Conservation (phyloP, 2,888 invertebrate genomes). For the Neria commutata region DNA sequence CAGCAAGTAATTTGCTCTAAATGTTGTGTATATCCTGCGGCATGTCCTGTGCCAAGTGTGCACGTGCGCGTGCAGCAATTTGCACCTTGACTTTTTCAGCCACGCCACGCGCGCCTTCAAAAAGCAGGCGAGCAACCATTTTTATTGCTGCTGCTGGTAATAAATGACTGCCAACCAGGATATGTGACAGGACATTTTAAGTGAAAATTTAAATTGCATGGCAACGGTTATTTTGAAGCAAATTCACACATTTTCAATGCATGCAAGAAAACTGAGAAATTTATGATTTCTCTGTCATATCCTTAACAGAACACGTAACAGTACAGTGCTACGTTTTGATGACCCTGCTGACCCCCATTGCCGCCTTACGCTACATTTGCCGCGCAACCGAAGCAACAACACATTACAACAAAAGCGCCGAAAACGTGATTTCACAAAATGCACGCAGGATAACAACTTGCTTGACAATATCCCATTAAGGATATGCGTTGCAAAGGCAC, state of each 20-base stretch:
- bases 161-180: not conserved
- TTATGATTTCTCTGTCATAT: not conserved
- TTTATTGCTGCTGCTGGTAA: not conserved
- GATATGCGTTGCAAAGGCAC: not conserved
- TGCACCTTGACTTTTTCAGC: slow-evolving; percentile 45
- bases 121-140: not conserved
- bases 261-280: not conserved
- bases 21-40: slow-evolving; percentile 22
- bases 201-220: not conserved
- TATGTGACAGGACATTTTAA: not conserved
- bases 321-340: not conserved
- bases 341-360: not conserved
- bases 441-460: slow-evolving; percentile 4
- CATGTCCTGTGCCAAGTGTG: slow-evolving; percentile 19
- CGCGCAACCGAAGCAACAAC: not conserved
- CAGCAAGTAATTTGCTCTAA: not conserved
- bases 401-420: not conserved
- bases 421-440: slow-evolving; percentile 5
- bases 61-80: slow-evolving; percentile 35
- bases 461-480: slow-evolving; percentile 9
- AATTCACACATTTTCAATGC: not conserved
- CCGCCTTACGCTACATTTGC: not conserved
- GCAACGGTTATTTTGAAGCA: not conserved
- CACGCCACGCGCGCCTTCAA: too few relatives aligned
- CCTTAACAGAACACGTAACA: not conserved